Conservation (phyloP, 2,797 vertebrate genomes). For the Hoplostethus atlanticus region DNA sequence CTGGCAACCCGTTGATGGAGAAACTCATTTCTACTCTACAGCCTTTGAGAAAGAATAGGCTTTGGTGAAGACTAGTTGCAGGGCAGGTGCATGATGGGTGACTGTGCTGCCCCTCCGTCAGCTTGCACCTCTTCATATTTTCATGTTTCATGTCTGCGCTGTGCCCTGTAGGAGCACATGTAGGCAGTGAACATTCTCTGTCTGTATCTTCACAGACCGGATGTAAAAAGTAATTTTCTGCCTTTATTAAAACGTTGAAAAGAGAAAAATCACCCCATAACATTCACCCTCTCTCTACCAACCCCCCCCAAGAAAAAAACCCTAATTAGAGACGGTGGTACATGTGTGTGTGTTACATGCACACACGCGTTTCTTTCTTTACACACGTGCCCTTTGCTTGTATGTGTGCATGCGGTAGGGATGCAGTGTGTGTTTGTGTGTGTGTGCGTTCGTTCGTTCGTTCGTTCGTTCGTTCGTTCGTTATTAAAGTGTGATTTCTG, state of each 20-base stretch:
- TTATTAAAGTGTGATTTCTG: not conserved
- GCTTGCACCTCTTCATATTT: slow-evolving; percentile 33
- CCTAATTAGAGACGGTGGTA: no score
- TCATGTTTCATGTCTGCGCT: slow-evolving; percentile 37
- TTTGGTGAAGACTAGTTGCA: not conserved
- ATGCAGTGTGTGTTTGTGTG: not conserved
- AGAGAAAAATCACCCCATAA: no score
- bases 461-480: not conserved
- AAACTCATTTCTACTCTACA: not conserved
- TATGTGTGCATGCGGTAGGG: not conserved
- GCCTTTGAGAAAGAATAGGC: not conserved
- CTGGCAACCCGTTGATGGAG: not conserved
- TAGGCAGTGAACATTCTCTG: slow-evolving; percentile 33
- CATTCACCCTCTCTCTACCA: no score
- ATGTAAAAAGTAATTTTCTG: slow-evolving; percentile 30
- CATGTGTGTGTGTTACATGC: no score
- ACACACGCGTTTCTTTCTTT: not conserved
- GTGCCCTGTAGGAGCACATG: not conserved
- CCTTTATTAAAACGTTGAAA: slow-evolving; percentile 22
- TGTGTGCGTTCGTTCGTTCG: not conserved
- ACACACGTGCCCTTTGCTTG: not conserved
- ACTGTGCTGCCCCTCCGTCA: slow-evolving; percentile 23
- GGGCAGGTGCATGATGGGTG: not conserved
- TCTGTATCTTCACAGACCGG: slow-evolving; percentile 31
- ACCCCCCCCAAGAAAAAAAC: no score